A percentile compares a stretch with the other conserved stretches of the same genome.
Evolutionary conservation across 2,888 invertebrate genomes (phyloP).

Genomic region (Ischnus inquisitorius): DNA sequence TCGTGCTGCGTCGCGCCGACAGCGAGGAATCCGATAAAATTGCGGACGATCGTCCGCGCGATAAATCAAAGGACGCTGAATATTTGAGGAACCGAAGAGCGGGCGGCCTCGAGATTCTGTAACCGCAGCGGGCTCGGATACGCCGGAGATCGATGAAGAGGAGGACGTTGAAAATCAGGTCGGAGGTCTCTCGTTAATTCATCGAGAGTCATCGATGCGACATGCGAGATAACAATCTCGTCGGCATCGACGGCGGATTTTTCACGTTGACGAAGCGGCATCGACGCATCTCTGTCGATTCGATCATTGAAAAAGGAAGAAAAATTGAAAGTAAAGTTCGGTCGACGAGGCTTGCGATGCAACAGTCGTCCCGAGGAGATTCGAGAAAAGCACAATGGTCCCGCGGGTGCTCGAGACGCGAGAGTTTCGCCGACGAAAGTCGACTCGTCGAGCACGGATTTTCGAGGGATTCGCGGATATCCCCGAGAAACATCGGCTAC

Average conservation of each 20-base stretch:
- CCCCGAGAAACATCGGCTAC: slow-evolving; percentile 30
- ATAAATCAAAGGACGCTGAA: neutral
- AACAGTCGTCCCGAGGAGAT: slow-evolving; percentile 13
- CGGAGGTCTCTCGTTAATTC: neutral
- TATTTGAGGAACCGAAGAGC: slow-evolving; percentile 7
- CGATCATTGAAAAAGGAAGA: neutral
- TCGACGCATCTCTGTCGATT: neutral
- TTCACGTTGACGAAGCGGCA: slow-evolving; percentile 16
- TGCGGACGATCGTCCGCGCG: neutral
- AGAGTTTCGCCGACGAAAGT: slow-evolving; percentile 34
- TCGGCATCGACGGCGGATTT: slow-evolving; percentile 23
- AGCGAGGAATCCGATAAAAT: neutral
- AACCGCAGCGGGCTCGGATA: slow-evolving; percentile 4
- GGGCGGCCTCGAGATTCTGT: neutral
- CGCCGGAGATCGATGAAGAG: slow-evolving; percentile 3
- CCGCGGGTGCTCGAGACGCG: neutral
- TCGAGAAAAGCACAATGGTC: slow-evolving; percentile 44
- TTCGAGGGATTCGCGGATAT: slow-evolving; percentile 23
- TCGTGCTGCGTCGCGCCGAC: neutral
- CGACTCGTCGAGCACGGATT: slow-evolving; percentile 7
- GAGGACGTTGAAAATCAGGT: slow-evolving; percentile 10
- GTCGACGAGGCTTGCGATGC: slow-evolving; percentile 7
- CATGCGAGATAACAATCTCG: slow-evolving; percentile 2
- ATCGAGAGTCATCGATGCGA: neutral
- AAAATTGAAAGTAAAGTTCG: neutral